Base-by-base conservation (phyloP, 2,113 vertebrate genomes). In the Salminus brasiliensis region DNA sequence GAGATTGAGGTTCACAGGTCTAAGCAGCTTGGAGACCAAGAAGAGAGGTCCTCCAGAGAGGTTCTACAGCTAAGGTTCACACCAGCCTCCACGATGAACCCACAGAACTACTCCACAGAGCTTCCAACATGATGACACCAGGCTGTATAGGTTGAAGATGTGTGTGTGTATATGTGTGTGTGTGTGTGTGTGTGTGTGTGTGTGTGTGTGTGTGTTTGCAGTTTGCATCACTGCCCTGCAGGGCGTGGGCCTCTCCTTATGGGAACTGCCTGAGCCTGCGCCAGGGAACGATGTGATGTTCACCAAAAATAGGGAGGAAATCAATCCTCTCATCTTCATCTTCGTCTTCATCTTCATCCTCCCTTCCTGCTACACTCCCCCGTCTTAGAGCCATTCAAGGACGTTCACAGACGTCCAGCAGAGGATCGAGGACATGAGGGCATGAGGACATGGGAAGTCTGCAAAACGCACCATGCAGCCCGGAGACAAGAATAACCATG, bases 231-330 rank as follows among this genome's bases (percentile, higher is more conserved):
- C 7, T 57, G 70, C 85, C 85, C 83, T 88, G 85, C 85, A 92
- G 93, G 93, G 93, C 93, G 93, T 93, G 92, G 92, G 93, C 92
- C 93, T 80, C 5, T 77, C 76, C 66, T 36, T 68, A 59, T 76
- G 73, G 80, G 79, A 80, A 39, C 55, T 70, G 89, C 32, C 55
- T 65, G 89, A 89, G 84, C 88, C 88, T 92, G 92, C 92, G 89
- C 90, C 91, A 89, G 84, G 84, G 81, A 80, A 80, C 41, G 52
- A 81, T 63, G 70, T 82, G 79, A 76, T 84, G 85, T 75, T 41
- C 23, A 70, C 27, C 3, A 47, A 83, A 43, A 83, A 39, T 21
- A 59, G 73, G 74, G 5, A 76, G 5, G 21, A 32, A 71, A 85
- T 83, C 80, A 75, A 57, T 83, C 78, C 43, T 68, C 23, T 72